Evolutionary conservation across 2,113 vertebrate species (phyloP).

Genomic region (Syrrhaptes paradoxus): DNA sequence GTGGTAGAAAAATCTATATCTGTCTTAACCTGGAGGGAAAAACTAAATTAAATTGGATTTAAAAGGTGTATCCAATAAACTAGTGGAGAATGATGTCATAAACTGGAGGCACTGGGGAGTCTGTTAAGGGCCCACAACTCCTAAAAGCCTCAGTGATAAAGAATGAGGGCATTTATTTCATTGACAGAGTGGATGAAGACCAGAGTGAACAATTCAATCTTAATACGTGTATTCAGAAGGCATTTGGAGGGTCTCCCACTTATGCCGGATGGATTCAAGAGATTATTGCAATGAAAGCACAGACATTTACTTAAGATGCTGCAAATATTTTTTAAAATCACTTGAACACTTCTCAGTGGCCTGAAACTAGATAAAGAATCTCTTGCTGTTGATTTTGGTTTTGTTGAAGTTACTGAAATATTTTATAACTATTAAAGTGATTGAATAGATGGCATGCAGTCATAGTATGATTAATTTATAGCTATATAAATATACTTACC

Average conservation of each 20-base stretch:
- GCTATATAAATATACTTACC: neutral
- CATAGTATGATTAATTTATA: neutral
- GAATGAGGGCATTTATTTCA: neutral
- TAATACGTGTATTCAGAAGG: neutral
- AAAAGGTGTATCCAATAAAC: neutral
- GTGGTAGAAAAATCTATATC: neutral
- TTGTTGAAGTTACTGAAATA: neutral
- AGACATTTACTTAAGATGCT: neutral
- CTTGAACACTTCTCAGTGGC: neutral
- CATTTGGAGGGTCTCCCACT: neutral
- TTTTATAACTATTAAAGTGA: neutral
- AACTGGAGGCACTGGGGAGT: neutral
- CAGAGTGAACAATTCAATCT: neutral
- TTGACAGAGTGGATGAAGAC: neutral
- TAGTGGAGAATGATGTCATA: neutral
- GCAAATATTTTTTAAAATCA: neutral
- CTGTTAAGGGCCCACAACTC: neutral
- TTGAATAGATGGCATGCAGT: neutral
- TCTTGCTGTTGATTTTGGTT: neutral
- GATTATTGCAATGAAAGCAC: neutral
- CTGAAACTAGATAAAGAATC: neutral
- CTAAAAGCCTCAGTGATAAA: neutral
- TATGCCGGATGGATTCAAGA: neutral
- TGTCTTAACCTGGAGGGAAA: neutral
- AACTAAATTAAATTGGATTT: neutral